phyloP scores from a whole-genome alignment of 2,797 vertebrate genomes.

The Peromyscus nudipes region DNA sequence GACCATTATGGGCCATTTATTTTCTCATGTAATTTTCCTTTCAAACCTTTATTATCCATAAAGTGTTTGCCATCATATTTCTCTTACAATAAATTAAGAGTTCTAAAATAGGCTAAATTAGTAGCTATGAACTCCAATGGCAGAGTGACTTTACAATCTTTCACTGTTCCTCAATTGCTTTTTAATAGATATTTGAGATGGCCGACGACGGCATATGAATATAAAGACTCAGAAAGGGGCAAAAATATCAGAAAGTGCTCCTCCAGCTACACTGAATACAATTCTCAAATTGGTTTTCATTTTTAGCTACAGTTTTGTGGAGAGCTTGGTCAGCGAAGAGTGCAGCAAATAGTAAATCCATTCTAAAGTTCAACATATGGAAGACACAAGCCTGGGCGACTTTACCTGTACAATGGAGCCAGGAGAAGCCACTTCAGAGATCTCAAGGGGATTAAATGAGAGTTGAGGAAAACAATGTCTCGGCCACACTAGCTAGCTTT shows the following conservation, averaged over 20 bases:
- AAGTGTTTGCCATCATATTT: slow-evolving; percentile 65
- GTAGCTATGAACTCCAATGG: slow-evolving; percentile 58
- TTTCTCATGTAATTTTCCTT: slow-evolving; percentile 75
- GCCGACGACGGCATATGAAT: neutral
- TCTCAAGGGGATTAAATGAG: neutral
- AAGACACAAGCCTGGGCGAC: neutral
- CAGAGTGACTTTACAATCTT: neutral
- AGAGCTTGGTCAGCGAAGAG: neutral
- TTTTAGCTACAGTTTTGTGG: neutral
- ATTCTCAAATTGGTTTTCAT: neutral
- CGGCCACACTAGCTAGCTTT: neutral
- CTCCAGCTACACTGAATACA: neutral
- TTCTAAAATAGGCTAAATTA: slow-evolving; percentile 63
- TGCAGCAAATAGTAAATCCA: neutral
- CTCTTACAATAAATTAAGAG: slow-evolving; percentile 65
- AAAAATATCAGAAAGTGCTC: neutral
- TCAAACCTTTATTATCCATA: slow-evolving; percentile 54
- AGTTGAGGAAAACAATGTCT: neutral
- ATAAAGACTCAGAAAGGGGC: neutral
- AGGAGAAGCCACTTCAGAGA: neutral
- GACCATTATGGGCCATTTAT: slow-evolving; percentile 1
- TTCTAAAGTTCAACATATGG: neutral
- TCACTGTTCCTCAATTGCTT: neutral
- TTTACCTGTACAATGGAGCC: neutral
- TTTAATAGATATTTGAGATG: neutral